These are phyloP conservation scores for Ectemnius lituratus DNA, from an alignment of 2,888 invertebrate species.

Conservation along the genomic window DNA sequence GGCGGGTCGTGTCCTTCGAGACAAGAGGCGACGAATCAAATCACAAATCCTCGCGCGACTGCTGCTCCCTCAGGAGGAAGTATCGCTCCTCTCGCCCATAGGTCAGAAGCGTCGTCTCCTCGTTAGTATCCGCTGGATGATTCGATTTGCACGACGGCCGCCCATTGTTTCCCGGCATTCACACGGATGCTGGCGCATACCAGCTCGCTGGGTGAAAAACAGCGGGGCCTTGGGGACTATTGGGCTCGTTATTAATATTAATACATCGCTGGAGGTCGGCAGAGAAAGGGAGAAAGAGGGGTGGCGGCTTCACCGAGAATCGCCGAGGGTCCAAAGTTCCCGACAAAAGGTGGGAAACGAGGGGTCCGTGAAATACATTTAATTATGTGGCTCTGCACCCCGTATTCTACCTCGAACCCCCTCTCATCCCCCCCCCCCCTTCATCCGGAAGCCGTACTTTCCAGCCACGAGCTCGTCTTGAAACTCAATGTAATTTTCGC, in stretches of 20 bases:
- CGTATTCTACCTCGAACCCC: neutral
- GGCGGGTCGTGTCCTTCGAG: conserved; percentile 10
- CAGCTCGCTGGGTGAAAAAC: conserved; percentile 52
- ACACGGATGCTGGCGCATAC: conserved; percentile 50
- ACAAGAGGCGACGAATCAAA: conserved; percentile 39
- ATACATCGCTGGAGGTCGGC: conserved; percentile 31
- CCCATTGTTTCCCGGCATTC: conserved; percentile 63
- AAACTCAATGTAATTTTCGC: conserved; percentile 54
- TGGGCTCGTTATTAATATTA: conserved; percentile 62
- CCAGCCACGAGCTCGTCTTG: conserved; percentile 31
- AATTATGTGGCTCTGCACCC: conserved; percentile 58
- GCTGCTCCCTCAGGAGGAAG: conserved; percentile 35
- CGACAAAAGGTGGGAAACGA: conserved; percentile 54
- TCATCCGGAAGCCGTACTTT: conserved; percentile 20
- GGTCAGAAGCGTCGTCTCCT: conserved; percentile 56
- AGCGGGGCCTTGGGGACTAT: conserved; percentile 38
- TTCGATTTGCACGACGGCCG: conserved; percentile 65
- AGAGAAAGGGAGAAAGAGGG: neutral
- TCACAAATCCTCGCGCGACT: conserved; percentile 11
- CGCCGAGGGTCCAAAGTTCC: conserved; percentile 49
- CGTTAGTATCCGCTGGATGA: conserved; percentile 64
- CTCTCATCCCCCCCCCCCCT: conserved; percentile 1
- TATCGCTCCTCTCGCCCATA: conserved; percentile 47
- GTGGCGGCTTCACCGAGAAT: conserved; percentile 11
- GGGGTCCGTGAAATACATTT: conserved; percentile 61